phyloP scores from a whole-genome alignment of 2,888 invertebrate species.

The Schrankia costaestrigalis region DNA sequence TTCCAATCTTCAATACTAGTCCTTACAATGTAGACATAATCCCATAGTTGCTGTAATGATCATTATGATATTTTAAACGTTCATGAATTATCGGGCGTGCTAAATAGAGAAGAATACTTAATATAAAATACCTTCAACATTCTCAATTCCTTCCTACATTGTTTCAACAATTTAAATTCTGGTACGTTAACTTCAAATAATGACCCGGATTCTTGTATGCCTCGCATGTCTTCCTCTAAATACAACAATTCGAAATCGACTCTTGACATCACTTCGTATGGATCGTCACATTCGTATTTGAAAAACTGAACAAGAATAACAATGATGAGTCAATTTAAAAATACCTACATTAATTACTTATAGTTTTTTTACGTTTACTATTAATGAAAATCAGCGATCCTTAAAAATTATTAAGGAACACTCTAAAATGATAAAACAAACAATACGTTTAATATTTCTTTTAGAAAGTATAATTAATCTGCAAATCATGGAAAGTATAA shows the following conservation, averaged over 20 bases:
- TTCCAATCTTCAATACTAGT: constrained; percentile 98
- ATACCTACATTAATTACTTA: too few relatives aligned
- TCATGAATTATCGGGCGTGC: background rate
- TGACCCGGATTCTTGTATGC: constrained; percentile 93
- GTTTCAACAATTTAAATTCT: constrained; percentile 95
- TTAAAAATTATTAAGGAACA: too few relatives aligned
- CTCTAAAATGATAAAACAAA: too few relatives aligned
- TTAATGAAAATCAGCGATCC: too few relatives aligned
- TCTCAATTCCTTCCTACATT: constrained; percentile 93
- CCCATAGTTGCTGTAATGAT: constrained; percentile 93
- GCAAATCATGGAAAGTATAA: too few relatives aligned
- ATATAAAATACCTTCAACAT: constrained; percentile 86
- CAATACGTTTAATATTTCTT: too few relatives aligned
- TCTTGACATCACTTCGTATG: constrained; percentile 88
- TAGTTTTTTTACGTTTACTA: too few relatives aligned
- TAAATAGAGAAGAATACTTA: background rate
- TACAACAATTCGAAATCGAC: constrained; percentile 88
- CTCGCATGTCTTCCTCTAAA: constrained; percentile 92
- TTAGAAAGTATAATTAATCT: too few relatives aligned
- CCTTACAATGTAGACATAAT: constrained; percentile 93
- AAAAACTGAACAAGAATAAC: constrained; percentile 73
- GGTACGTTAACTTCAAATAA: constrained; percentile 97
- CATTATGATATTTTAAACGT: background rate
- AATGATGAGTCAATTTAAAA: background rate
- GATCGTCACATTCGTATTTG: constrained; percentile 86